Evolutionary conservation across 2,797 vertebrate genomes (phyloP).

Genomic region (Pelobates cultripes): DNA sequence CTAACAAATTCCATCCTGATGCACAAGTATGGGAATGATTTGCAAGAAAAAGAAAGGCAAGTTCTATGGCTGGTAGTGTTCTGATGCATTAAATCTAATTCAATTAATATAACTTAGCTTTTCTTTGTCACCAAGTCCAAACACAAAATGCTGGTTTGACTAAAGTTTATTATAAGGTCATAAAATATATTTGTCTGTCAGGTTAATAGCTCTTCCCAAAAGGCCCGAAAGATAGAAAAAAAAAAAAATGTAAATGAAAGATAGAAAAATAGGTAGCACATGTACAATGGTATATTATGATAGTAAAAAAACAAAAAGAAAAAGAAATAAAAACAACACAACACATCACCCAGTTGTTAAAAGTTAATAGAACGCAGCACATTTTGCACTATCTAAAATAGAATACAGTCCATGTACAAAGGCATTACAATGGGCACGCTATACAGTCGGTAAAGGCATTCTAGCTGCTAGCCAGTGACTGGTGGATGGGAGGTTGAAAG

Average conservation of each 20-base stretch:
- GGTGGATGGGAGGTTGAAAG: slow-evolving; percentile 97
- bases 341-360: slow-evolving; percentile 38
- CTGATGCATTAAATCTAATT: slow-evolving; percentile 54
- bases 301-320: slow-evolving; percentile 35
- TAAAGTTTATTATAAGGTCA: slow-evolving; percentile 44
- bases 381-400: slow-evolving; percentile 40
- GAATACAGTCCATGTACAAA: slow-evolving; percentile 24
- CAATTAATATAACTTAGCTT: slow-evolving; percentile 40
- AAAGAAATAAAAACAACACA: no score
- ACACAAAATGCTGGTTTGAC: not conserved
- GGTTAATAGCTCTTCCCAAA: slow-evolving; percentile 44
- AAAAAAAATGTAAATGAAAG: slow-evolving; percentile 71
- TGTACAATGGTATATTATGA: slow-evolving; percentile 62
- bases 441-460: slow-evolving; percentile 11
- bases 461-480: slow-evolving; percentile 95
- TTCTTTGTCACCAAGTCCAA: not conserved
- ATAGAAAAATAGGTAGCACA: slow-evolving; percentile 76
- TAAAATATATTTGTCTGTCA: slow-evolving; percentile 38
- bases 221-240: slow-evolving; percentile 69
- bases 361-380: slow-evolving; percentile 55
- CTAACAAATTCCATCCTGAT: slow-evolving; percentile 14
- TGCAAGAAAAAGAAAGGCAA: not conserved
- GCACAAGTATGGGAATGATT: slow-evolving; percentile 20
- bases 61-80: slow-evolving; percentile 35
- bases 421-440: not conserved